These are phyloP conservation scores for Triplophysa tibetana DNA, from an alignment of 2,113 vertebrate species.

Conservation along the genomic window DNA sequence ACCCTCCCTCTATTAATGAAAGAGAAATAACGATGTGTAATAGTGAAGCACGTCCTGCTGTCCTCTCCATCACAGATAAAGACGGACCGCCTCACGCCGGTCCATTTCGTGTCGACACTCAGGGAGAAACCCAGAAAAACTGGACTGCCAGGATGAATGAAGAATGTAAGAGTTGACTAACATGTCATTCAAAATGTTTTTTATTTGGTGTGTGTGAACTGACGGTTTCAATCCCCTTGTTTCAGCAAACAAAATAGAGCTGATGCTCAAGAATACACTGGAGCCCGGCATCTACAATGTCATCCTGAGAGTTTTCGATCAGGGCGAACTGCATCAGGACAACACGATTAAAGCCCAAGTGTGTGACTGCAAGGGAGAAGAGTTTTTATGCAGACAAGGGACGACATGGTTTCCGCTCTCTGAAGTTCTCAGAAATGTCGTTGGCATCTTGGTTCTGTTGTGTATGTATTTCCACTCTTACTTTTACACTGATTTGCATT, in stretches of 20 bases:
- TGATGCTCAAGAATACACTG: slow-evolving; percentile 68
- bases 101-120: slow-evolving; percentile 74
- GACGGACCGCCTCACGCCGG: slow-evolving; percentile 76
- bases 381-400: too few relatives aligned
- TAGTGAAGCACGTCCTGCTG: neutral
- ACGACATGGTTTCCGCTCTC: slow-evolving; percentile 61
- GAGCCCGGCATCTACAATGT: slow-evolving; percentile 70
- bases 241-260: slow-evolving; percentile 64
- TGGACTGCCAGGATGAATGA: slow-evolving; percentile 73
- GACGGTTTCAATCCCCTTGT: neutral
- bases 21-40: slow-evolving; percentile 53
- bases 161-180: slow-evolving; percentile 66
- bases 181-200: neutral
- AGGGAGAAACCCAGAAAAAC: slow-evolving; percentile 67
- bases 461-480: slow-evolving; percentile 72
- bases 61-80: slow-evolving; percentile 66
- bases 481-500: neutral
- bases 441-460: slow-evolving; percentile 82
- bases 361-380: slow-evolving; percentile 77
- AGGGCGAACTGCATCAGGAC: slow-evolving; percentile 64
- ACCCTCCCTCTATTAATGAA: slow-evolving; percentile 60
- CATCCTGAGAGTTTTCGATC: slow-evolving; percentile 76
- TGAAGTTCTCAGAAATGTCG: slow-evolving; percentile 84
- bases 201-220: neutral
- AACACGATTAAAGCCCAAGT: slow-evolving; percentile 71